Percentiles rank a stretch among this genome's conserved stretches.
Evolutionary conservation across 1,140 invertebrate genomes (phyloP).

Genomic region (Drosophila guanche): DNA sequence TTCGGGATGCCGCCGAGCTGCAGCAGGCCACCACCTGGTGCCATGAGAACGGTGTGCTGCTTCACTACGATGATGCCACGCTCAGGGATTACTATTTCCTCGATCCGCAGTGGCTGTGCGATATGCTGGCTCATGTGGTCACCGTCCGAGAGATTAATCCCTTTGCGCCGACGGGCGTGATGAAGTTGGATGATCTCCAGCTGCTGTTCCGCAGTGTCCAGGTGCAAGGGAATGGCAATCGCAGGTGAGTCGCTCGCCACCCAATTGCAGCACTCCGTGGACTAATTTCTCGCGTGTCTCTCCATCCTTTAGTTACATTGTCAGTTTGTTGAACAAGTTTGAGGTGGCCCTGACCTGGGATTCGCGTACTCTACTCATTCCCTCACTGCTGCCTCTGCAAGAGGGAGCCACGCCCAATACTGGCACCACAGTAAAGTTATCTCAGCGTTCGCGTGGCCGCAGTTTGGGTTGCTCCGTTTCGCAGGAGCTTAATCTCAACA

Average conservation of each 20-base stretch:
- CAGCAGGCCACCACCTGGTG: slow-evolving; percentile 98
- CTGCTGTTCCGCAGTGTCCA: slow-evolving; percentile 92
- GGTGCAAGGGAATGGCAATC: slow-evolving; percentile 84
- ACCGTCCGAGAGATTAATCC: slow-evolving; percentile 98
- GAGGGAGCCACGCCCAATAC: slow-evolving; percentile 87
- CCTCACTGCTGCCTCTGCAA: slow-evolving; percentile 92
- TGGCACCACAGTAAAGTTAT: slow-evolving; percentile 85
- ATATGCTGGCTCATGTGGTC: slow-evolving; percentile 97
- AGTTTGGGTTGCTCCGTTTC: slow-evolving; percentile 73
- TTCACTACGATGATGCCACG: slow-evolving; percentile 98
- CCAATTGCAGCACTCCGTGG: no score
- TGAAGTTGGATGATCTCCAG: slow-evolving; percentile 97
- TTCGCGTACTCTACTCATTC: slow-evolving; percentile 94
- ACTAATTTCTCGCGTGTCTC: not conserved
- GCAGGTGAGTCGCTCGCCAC: slow-evolving; percentile 69
- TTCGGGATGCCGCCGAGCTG: slow-evolving; percentile 93
- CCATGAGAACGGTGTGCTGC: slow-evolving; percentile 98
- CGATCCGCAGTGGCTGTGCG: slow-evolving; percentile 99
- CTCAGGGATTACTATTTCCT: slow-evolving; percentile 93
- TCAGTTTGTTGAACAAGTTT: slow-evolving; percentile 97
- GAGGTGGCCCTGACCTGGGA: slow-evolving; percentile 99
- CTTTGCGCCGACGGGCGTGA: slow-evolving; percentile 95
- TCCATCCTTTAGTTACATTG: slow-evolving; percentile 87
- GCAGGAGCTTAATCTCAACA: slow-evolving; percentile 73
- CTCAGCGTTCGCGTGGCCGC: slow-evolving; percentile 88